A percentile compares a stretch with the other conserved stretches of the same genome.
Evolutionary conservation across 2,888 invertebrate genomes (phyloP).

Genomic region (Opisthograptis luteolata): DNA sequence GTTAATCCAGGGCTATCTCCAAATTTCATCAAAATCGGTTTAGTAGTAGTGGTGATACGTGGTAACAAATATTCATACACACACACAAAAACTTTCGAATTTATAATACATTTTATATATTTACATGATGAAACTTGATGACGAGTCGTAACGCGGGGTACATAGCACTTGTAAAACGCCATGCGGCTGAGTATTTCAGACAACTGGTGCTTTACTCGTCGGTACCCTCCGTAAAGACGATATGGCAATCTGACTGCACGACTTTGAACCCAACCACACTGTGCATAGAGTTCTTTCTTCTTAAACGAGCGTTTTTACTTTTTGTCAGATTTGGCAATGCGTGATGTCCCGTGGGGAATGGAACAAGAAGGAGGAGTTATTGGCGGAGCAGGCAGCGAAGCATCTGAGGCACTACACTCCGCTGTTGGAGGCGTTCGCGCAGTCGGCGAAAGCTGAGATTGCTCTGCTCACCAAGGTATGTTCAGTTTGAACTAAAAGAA

Average conservation of each 20-base stretch:
- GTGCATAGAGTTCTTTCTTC: background rate
- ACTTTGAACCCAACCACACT: background rate
- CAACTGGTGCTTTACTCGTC: conserved; percentile 39
- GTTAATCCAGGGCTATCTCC: too few relatives aligned
- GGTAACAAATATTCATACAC: too few relatives aligned
- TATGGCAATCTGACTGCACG: conserved; percentile 70
- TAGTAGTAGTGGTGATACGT: too few relatives aligned
- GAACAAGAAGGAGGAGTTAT: conserved; percentile 99
- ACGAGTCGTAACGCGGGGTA: conserved; percentile 74
- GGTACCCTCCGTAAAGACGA: conserved; percentile 57
- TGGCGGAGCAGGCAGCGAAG: conserved; percentile 97
- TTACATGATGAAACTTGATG: conserved; percentile 81
- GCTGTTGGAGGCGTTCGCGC: conserved; percentile 94
- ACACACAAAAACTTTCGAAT: too few relatives aligned
- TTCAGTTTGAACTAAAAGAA: too few relatives aligned
- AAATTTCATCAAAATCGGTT: too few relatives aligned
- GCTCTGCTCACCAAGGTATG: conserved; percentile 91
- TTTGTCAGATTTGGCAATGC: conserved; percentile 93
- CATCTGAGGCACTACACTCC: conserved; percentile 94
- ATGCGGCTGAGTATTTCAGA: conserved; percentile 63
- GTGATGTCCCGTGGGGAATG: conserved; percentile 98
- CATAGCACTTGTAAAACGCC: conserved; percentile 41
- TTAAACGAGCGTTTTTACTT: conserved; percentile 17
- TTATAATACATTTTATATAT: too few relatives aligned
- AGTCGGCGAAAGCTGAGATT: conserved; percentile 93